Conservation (phyloP, 1,140 invertebrate genomes). For the Zaprionus kolodkinae region DNA sequence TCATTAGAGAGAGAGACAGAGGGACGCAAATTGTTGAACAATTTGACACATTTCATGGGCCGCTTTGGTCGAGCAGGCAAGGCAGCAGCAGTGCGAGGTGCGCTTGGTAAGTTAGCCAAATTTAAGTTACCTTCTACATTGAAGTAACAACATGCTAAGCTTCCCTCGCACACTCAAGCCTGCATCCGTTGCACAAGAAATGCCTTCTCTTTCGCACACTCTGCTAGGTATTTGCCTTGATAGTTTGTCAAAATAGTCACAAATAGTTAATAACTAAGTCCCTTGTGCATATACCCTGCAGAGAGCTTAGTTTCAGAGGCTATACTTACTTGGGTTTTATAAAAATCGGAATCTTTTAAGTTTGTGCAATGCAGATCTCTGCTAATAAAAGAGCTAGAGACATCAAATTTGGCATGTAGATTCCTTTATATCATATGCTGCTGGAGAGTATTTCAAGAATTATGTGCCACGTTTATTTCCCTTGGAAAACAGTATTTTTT, state of each 20-base stretch:
- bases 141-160: neutral
- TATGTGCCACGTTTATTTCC: too few relatives aligned
- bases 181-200: slow-evolving; percentile 4
- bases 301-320: too few relatives aligned
- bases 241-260: slow-evolving; percentile 11
- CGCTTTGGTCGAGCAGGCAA: neutral
- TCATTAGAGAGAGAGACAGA: slow-evolving; percentile 41
- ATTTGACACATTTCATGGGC: slow-evolving; percentile 61
- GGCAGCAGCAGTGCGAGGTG: slow-evolving; percentile 5
- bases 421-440: too few relatives aligned
- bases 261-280: slow-evolving; percentile 1
- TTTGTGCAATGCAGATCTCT: too few relatives aligned
- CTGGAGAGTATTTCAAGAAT: too few relatives aligned
- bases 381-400: too few relatives aligned
- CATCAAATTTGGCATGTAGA: too few relatives aligned
- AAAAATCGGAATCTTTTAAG: too few relatives aligned
- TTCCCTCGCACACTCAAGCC: slow-evolving; percentile 2
- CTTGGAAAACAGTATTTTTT: too few relatives aligned
- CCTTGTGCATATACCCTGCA: neutral
- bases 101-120: neutral
- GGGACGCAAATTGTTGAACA: slow-evolving; percentile 49
- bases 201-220: neutral
- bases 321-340: too few relatives aligned
- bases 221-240: too few relatives aligned
- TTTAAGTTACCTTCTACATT: neutral